Conservation (phyloP, 2,888 invertebrate species). For the Bombylius major region DNA sequence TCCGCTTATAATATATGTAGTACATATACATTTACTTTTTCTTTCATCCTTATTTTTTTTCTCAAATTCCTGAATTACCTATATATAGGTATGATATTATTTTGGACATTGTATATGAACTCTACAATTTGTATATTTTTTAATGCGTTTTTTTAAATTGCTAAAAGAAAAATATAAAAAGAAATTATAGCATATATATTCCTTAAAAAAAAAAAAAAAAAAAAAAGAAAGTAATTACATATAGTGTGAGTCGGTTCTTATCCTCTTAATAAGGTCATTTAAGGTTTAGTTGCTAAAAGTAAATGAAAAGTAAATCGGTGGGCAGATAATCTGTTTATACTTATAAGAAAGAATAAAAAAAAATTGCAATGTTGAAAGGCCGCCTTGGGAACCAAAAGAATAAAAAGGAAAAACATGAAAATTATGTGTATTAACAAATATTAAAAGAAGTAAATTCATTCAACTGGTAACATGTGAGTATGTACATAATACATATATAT, state of each 20-base stretch:
- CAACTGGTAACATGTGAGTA: conserved; percentile 21
- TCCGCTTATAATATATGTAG: no score
- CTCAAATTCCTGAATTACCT: no score
- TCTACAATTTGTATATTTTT: no score
- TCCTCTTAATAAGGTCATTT: not conserved
- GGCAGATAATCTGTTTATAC: conserved; percentile 39
- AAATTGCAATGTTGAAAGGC: conserved; percentile 3
- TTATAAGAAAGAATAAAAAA: conserved; percentile 15
- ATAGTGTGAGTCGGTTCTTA: not conserved
- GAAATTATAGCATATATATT: no score
- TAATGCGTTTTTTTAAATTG: no score
- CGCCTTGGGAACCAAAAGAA: conserved; percentile 4
- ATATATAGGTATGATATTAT: no score
- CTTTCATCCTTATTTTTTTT: no score
- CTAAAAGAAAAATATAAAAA: no score
- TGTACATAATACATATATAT: no score
- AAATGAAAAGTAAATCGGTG: conserved; percentile 29
- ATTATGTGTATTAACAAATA: not conserved
- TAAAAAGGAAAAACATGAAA: not conserved
- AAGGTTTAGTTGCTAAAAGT: not conserved
- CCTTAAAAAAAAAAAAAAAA: not conserved
- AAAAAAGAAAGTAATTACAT: not conserved
- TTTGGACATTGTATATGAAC: no score
- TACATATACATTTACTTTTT: no score
- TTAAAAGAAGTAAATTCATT: conserved; percentile 1